Evolutionary conservation across 2,888 invertebrate genomes (phyloP).

Genomic region (Aspidapion aeneum): DNA sequence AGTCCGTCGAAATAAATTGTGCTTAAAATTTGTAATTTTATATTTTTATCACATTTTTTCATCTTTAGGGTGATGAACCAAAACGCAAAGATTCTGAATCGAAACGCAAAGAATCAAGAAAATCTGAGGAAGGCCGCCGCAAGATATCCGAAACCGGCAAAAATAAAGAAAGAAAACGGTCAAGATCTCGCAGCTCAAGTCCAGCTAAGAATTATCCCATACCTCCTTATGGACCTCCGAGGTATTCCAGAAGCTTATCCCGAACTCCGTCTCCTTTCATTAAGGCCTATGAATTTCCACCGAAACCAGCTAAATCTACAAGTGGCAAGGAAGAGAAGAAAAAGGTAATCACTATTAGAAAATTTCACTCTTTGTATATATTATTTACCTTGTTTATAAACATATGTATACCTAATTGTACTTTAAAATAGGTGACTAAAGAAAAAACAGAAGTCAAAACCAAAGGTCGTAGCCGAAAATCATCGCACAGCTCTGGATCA

Average conservation of each 20-base stretch:
- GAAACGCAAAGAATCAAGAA: slow-evolving; percentile 7
- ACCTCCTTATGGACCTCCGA: slow-evolving; percentile 45
- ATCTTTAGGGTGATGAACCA: slow-evolving; percentile 3
- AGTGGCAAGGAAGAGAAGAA: slow-evolving; percentile 49
- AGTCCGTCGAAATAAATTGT: too few species aligned
- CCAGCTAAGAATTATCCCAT: slow-evolving; percentile 40
- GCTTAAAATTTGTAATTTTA: neutral
- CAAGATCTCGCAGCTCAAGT: slow-evolving; percentile 44
- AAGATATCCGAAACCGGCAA: slow-evolving; percentile 36
- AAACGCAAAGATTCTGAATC: neutral
- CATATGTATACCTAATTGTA: too few species aligned
- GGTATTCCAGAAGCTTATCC: slow-evolving; percentile 75
- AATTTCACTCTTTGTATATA: too few species aligned
- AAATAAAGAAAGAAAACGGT: slow-evolving; percentile 39
- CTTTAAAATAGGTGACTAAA: slow-evolving; percentile 41
- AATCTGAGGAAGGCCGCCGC: slow-evolving; percentile 36
- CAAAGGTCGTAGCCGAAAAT: slow-evolving; percentile 45
- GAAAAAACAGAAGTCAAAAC: slow-evolving; percentile 38
- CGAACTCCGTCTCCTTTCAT: slow-evolving; percentile 84
- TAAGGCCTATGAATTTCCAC: slow-evolving; percentile 60
- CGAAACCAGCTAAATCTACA: slow-evolving; percentile 42
- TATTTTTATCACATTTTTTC: neutral
- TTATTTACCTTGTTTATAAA: too few species aligned
- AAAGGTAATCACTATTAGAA: too few species aligned
- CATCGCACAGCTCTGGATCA: slow-evolving; percentile 41